Conservation (phyloP, 2,888 invertebrate genomes). For the Kryphioiulus occultus region DNA sequence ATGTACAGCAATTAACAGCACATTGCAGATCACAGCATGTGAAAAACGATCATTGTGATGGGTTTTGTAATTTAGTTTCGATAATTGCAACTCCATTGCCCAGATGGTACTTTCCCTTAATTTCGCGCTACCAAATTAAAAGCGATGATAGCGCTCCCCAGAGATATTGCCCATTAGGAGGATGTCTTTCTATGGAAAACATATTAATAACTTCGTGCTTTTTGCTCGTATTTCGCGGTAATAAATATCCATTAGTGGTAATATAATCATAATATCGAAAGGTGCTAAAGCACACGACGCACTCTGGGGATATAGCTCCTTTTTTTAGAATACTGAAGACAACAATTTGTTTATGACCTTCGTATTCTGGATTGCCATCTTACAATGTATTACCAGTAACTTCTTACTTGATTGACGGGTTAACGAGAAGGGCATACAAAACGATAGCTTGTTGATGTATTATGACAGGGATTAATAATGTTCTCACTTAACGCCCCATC, state of each 20-base stretch:
- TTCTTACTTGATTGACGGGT: not conserved
- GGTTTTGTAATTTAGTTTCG: not conserved
- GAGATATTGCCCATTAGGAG: not conserved
- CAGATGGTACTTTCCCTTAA: not conserved
- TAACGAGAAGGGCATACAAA: not conserved
- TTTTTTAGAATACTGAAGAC: not conserved
- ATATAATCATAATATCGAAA: constrained; percentile 12
- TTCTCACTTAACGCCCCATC: not conserved
- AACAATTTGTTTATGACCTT: not conserved
- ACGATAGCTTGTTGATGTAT: not conserved
- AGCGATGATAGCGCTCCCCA: not conserved
- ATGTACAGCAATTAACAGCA: too few species aligned
- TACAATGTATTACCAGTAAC: not conserved
- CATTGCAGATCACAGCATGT: too few species aligned
- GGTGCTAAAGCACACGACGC: not conserved
- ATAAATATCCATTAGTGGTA: not conserved
- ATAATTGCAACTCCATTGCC: not conserved
- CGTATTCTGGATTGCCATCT: not conserved
- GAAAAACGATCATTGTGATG: not conserved
- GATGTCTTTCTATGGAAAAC: constrained; percentile 18
- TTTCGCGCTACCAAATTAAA: not conserved
- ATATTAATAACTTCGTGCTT: not conserved
- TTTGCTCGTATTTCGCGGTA: not conserved
- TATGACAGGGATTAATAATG: not conserved
- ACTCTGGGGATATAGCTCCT: not conserved